Evolutionary conservation across 2,113 vertebrate genomes (phyloP).

Genomic region (Forbesichthys agassizii): DNA sequence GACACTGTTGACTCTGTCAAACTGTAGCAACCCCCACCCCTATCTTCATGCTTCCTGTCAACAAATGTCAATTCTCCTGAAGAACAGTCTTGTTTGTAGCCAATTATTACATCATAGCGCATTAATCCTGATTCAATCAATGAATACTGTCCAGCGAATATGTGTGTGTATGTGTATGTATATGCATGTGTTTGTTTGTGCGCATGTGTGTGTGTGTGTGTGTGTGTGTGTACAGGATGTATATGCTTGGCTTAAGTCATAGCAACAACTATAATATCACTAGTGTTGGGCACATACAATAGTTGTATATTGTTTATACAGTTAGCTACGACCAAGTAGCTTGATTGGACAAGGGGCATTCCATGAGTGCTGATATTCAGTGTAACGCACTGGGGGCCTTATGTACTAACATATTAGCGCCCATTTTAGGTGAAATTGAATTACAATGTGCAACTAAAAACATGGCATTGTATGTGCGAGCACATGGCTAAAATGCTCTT

Average conservation of each 20-base stretch:
- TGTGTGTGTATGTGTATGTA: conserved; percentile 19
- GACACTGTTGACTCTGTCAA: conserved; percentile 21
- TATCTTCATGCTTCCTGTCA: conserved; percentile 29
- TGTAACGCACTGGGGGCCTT: too few species aligned
- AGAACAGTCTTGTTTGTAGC: conserved; percentile 73
- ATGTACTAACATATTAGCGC: too few species aligned
- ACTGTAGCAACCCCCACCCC: conserved; percentile 27
- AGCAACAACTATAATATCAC: too few species aligned
- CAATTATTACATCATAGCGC: conserved; percentile 83
- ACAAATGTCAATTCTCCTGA: conserved; percentile 73
- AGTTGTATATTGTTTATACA: not conserved
- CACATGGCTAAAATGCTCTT: too few species aligned
- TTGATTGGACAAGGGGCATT: too few species aligned
- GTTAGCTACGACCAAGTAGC: too few species aligned
- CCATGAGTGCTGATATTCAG: too few species aligned
- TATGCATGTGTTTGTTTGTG: conserved; percentile 14
- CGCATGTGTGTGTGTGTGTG: conserved; percentile 6
- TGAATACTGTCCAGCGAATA: conserved; percentile 59
- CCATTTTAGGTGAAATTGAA: too few species aligned
- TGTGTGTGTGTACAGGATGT: conserved; percentile 2
- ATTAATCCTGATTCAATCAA: conserved; percentile 83
- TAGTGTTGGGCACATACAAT: too few species aligned
- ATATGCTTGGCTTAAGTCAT: too few species aligned
- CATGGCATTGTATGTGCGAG: too few species aligned
- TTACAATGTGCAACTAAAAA: too few species aligned